A percentile compares a stretch with the other conserved stretches of the same genome.
phyloP scores from a whole-genome alignment of 2,797 vertebrate species.

The Thalassophryne amazonica region DNA sequence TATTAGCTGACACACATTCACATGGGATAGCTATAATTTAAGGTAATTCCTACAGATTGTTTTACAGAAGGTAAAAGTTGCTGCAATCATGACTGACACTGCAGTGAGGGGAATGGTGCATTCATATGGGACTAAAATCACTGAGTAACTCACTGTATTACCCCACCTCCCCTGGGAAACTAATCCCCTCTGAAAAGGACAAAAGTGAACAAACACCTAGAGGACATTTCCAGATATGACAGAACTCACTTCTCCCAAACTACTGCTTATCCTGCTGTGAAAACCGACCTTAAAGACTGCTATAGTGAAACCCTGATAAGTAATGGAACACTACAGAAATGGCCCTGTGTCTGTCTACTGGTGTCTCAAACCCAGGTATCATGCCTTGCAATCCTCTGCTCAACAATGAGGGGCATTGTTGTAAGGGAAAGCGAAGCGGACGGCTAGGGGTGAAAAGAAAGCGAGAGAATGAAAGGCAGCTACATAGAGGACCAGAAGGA shows the following conservation, averaged over 20 bases:
- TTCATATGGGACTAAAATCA: no score
- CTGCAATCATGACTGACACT: no score
- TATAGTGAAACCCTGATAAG: constrained; percentile 20
- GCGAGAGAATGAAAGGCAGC: not conserved
- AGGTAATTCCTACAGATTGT: no score
- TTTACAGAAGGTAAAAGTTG: no score
- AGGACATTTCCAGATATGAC: no score
- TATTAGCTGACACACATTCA: no score
- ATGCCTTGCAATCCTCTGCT: constrained; percentile 44
- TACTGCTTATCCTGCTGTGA: constrained; percentile 2
- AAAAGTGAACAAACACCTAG: constrained; percentile 13
- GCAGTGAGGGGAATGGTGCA: no score
- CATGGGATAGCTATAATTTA: no score
- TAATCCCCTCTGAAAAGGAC: no score
- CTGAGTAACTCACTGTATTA: no score
- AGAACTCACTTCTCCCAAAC: constrained; percentile 32
- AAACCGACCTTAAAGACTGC: constrained; percentile 43
- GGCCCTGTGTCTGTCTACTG: constrained; percentile 26
- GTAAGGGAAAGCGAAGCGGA: constrained; percentile 15
- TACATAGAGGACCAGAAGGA: not conserved
- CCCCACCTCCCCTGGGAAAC: no score
- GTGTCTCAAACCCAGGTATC: constrained; percentile 61
- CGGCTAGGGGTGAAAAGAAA: not conserved
- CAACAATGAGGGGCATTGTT: constrained; percentile 68
- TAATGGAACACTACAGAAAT: constrained; percentile 39